Conservation (phyloP, 2,888 invertebrate species). For the Quadroppia sp. region DNA sequence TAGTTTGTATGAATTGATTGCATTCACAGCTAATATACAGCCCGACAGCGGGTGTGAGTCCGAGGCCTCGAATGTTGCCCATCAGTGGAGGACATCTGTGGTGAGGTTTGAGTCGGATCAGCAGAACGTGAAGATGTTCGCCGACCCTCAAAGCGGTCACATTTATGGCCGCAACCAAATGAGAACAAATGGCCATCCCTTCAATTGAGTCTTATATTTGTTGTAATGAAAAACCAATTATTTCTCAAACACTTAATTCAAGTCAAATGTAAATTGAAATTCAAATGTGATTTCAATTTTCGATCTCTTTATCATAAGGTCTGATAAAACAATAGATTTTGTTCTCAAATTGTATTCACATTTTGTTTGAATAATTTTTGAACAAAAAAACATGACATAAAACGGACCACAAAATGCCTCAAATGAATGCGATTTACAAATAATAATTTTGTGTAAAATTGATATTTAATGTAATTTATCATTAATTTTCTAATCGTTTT, state of each 20-base stretch:
- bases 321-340: neutral
- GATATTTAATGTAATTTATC: neutral
- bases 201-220: neutral
- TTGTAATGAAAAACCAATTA: neutral
- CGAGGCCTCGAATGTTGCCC: constrained; percentile 2
- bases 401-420: constrained; percentile 29
- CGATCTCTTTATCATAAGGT: neutral
- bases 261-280: neutral
- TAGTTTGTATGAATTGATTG: neutral
- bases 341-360: neutral
- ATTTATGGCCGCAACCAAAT: constrained; percentile 29
- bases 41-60: constrained; percentile 21
- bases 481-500: neutral
- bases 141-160: constrained; percentile 21
- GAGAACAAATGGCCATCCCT: constrained; percentile 24
- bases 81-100: constrained; percentile 24
- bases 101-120: constrained; percentile 16
- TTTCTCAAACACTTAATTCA: neutral
- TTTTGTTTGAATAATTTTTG: neutral
- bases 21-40: constrained; percentile 7
- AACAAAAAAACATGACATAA: neutral
- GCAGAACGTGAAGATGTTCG: constrained; percentile 15
- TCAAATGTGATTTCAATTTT: neutral
- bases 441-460: too few relatives aligned
- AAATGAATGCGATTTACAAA: neutral